Conservation (phyloP, 2,113 vertebrate species). For the Scalopus aquaticus region DNA sequence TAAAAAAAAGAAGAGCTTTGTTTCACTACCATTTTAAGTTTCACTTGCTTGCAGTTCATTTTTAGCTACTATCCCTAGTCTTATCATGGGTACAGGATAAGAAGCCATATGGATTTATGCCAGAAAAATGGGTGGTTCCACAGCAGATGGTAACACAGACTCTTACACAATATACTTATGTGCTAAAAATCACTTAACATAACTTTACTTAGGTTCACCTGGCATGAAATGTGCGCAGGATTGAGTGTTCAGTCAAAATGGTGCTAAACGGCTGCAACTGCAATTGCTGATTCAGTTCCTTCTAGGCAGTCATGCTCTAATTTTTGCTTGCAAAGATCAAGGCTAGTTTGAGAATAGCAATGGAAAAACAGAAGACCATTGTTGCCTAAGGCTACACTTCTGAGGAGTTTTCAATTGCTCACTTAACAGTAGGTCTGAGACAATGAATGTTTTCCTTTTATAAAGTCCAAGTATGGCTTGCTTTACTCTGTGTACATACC, state of each 20-base stretch:
- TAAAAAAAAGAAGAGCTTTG: conserved; percentile 69
- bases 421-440: conserved; percentile 6
- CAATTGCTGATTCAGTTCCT: conserved; percentile 23
- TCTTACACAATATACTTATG: conserved; percentile 45
- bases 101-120: conserved; percentile 45
- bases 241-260: background rate
- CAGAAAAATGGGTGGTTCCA: conserved; percentile 55
- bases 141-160: conserved; percentile 75
- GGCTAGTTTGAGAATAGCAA: conserved; percentile 50
- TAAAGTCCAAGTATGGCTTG: background rate
- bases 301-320: background rate
- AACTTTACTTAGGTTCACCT: conserved; percentile 69
- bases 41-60: conserved; percentile 50
- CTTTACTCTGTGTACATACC: background rate
- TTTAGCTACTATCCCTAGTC: conserved; percentile 43
- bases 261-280: conserved; percentile 27
- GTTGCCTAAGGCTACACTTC: background rate
- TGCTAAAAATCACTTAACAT: conserved; percentile 64
- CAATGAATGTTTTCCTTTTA: background rate
- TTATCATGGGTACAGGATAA: conserved; percentile 16
- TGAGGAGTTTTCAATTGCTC: background rate
- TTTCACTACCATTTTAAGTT: conserved; percentile 66
- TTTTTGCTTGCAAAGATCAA: conserved; percentile 47
- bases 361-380: background rate
- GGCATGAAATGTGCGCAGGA: conserved; percentile 20